A percentile compares a stretch with the other conserved stretches of the same genome.
Conservation (phyloP, 92 coral and sea anemone genomes). For the Epizoanthus stellaris region DNA sequence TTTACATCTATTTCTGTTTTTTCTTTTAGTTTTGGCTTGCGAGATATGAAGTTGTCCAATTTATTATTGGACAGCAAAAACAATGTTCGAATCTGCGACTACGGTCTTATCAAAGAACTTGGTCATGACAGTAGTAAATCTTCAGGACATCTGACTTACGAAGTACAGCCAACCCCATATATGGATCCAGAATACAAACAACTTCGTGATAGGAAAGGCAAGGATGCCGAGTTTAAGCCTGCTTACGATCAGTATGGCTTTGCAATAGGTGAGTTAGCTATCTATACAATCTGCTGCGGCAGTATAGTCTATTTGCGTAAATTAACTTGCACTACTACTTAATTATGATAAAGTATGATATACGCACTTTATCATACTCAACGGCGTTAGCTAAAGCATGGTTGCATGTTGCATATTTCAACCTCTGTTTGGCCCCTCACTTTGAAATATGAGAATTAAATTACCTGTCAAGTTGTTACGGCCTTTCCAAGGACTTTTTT, state of each 20-base stretch:
- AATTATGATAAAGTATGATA: too few species aligned
- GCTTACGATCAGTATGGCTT: conserved; percentile 16
- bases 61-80: not conserved
- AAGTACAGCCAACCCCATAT: not conserved
- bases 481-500: too few species aligned
- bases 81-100: conserved; percentile 14
- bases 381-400: too few species aligned
- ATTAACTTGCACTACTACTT: too few species aligned
- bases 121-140: not conserved
- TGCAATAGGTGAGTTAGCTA: not conserved
- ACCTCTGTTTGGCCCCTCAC: too few species aligned
- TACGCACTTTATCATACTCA: too few species aligned
- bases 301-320: too few species aligned
- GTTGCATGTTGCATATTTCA: too few species aligned
- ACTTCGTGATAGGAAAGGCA: not conserved
- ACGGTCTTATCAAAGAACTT: conserved; percentile 8
- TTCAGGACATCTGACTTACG: not conserved
- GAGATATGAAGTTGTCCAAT: conserved; percentile 16
- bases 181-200: not conserved
- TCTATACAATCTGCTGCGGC: too few species aligned
- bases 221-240: not conserved
- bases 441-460: too few species aligned
- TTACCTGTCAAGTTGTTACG: too few species aligned
- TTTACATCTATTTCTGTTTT: not conserved
- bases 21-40: not conserved